Evolutionary conservation across 2,888 invertebrate genomes (phyloP).

Genomic region (Cataglyphis livida): DNA sequence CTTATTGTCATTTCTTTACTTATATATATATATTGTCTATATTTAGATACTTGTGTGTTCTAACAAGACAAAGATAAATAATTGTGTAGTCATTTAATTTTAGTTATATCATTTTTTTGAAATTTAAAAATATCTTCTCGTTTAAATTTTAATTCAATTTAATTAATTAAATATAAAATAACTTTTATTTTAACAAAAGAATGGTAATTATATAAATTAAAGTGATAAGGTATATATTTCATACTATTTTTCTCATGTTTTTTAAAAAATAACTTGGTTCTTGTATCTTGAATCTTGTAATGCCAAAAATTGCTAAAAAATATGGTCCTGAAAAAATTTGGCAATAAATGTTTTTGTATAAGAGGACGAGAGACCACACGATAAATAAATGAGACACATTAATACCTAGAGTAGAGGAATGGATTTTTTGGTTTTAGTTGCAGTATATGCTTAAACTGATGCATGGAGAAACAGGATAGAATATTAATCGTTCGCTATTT

Average conservation of each 20-base stretch:
- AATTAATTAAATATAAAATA: background rate
- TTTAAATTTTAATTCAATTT: background rate
- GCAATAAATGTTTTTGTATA: background rate
- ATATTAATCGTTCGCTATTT: background rate
- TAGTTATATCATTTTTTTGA: background rate
- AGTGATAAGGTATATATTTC: too few relatives aligned
- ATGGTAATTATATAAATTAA: too few relatives aligned
- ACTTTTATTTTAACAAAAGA: background rate
- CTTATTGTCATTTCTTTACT: background rate
- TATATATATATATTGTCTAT: too few relatives aligned
- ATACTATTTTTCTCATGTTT: background rate
- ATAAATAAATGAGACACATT: conserved; percentile 10
- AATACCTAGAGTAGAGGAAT: conserved; percentile 9
- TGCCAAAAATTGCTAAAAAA: background rate
- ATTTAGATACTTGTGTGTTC: too few relatives aligned
- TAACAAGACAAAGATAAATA: background rate
- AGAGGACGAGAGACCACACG: background rate
- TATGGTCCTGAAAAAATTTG: background rate
- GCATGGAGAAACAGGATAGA: background rate
- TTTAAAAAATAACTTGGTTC: too few relatives aligned
- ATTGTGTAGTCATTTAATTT: background rate
- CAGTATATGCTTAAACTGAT: background rate
- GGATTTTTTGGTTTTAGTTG: conserved; percentile 24
- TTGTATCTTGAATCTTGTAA: background rate
- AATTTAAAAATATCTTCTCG: background rate